These are phyloP conservation scores for Trematocara unimaculatum DNA, from an alignment of 2,113 vertebrate genomes.

Conservation along the genomic window DNA sequence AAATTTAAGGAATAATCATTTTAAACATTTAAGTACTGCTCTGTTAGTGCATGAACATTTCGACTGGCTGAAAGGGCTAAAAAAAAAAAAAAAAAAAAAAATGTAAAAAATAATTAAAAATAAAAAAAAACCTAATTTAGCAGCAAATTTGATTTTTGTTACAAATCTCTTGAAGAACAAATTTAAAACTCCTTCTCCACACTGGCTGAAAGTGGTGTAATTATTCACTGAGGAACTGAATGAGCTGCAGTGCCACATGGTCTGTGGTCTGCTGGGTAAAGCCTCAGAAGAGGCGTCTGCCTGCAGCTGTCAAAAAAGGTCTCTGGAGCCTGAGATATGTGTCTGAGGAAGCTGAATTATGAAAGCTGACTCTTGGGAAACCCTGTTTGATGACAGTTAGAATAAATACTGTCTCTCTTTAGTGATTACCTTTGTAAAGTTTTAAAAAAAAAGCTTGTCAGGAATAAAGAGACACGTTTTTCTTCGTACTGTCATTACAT, in stretches of 20 bases:
- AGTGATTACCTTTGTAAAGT: neutral
- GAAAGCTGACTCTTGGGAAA: neutral
- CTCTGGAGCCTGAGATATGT: neutral
- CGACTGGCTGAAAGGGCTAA: neutral
- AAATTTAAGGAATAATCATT: neutral
- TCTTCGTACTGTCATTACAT: neutral
- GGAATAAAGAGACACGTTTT: neutral
- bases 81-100: fast-evolving
- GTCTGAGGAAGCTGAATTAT: neutral
- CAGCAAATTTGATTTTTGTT: neutral
- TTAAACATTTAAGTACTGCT: neutral
- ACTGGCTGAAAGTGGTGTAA: neutral
- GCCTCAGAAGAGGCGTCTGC: slow-evolving; percentile 1
- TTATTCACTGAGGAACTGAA: slow-evolving; percentile 1
- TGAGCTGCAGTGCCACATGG: slow-evolving; percentile 16
- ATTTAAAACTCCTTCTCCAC: neutral
- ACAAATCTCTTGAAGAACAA: neutral
- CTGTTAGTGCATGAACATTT: neutral
- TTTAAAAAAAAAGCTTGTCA: neutral
- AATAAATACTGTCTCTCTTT: neutral
- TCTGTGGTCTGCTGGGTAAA: slow-evolving; percentile 19
- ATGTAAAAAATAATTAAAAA: fast-evolving
- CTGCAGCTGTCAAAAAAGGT: neutral
- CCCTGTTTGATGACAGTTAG: neutral
- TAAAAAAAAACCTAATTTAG: fast-evolving